A percentile compares a stretch with the other conserved stretches of the same genome.
These are phyloP conservation scores for Smutsia gigantea DNA, from an alignment of 2,797 vertebrate genomes.

Conservation along the genomic window DNA sequence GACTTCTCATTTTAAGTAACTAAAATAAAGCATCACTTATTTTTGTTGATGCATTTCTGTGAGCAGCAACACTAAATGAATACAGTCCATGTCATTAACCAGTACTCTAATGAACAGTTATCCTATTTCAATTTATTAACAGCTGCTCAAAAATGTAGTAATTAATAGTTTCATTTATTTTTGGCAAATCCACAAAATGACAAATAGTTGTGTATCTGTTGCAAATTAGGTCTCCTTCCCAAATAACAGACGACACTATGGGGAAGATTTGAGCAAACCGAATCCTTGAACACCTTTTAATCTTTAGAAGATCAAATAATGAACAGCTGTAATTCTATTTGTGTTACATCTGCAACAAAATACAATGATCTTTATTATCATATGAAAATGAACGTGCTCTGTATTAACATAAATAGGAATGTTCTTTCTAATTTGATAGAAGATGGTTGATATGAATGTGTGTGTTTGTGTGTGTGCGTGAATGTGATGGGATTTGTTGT, in stretches of 20 bases:
- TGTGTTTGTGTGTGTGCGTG: not conserved
- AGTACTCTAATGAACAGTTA: conserved; percentile 85
- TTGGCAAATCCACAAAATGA: conserved; percentile 88
- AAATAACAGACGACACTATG: conserved; percentile 86
- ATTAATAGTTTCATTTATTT: conserved; percentile 92
- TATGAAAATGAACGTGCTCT: conserved; percentile 80
- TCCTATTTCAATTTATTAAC: conserved; percentile 87
- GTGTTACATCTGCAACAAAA: conserved; percentile 87
- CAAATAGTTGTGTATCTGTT: conserved; percentile 89
- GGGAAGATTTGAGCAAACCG: conserved; percentile 75
- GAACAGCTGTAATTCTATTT: conserved; percentile 86
- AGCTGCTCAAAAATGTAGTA: conserved; percentile 89
- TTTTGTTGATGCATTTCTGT: conserved; percentile 78
- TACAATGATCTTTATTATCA: conserved; percentile 86
- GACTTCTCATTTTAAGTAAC: conserved; percentile 41
- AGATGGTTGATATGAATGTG: not conserved
- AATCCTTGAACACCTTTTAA: conserved; percentile 82
- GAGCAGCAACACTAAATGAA: conserved; percentile 83
- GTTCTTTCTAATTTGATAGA: not conserved
- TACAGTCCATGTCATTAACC: conserved; percentile 83
- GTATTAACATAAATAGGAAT: conserved; percentile 81
- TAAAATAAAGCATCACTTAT: conserved; percentile 72
- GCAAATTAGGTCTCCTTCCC: conserved; percentile 89
- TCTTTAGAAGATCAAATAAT: conserved; percentile 85
- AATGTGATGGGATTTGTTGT: not conserved